phyloP scores from a whole-genome alignment of 1,140 invertebrate species.

The Pseudomyrmex pallidus region DNA sequence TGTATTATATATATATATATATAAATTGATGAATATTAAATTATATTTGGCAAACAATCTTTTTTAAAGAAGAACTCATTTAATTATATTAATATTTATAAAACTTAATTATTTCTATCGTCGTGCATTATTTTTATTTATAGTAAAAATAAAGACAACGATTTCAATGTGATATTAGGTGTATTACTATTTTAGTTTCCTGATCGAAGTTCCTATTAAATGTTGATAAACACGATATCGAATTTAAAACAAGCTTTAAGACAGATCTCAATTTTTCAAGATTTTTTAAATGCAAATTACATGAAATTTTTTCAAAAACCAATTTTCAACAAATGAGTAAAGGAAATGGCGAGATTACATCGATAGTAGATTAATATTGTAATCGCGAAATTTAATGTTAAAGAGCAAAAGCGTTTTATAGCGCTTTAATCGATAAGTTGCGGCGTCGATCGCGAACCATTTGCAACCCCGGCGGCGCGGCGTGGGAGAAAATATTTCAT shows the following conservation, averaged over 20 bases:
- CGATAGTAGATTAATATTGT: constrained; percentile 49
- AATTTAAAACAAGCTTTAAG: not conserved
- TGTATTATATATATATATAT: not conserved
- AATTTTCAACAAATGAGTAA: constrained; percentile 26
- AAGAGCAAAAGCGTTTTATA: constrained; percentile 54
- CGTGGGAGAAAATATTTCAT: constrained; percentile 44
- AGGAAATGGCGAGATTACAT: constrained; percentile 26
- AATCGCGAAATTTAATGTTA: constrained; percentile 52
- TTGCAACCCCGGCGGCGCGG: constrained; percentile 12
- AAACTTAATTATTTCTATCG: not conserved
- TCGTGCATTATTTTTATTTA: not conserved
- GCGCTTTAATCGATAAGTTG: constrained; percentile 49
- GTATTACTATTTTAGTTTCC: not conserved
- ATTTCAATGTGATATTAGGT: too few relatives aligned
- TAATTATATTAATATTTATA: not conserved
- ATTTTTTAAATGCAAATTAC: constrained; percentile 10
- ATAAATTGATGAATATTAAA: not conserved
- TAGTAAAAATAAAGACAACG: not conserved
- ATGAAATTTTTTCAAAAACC: constrained; percentile 3
- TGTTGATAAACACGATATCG: not conserved
- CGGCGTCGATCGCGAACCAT: constrained; percentile 49
- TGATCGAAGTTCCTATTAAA: not conserved
- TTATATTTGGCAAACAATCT: too few relatives aligned
- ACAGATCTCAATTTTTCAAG: constrained; percentile 6
- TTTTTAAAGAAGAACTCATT: not conserved